Percentiles rank a stretch among this genome's conserved stretches.
Evolutionary conservation across 2,113 vertebrate genomes (phyloP).

Genomic region (Mola mola): DNA sequence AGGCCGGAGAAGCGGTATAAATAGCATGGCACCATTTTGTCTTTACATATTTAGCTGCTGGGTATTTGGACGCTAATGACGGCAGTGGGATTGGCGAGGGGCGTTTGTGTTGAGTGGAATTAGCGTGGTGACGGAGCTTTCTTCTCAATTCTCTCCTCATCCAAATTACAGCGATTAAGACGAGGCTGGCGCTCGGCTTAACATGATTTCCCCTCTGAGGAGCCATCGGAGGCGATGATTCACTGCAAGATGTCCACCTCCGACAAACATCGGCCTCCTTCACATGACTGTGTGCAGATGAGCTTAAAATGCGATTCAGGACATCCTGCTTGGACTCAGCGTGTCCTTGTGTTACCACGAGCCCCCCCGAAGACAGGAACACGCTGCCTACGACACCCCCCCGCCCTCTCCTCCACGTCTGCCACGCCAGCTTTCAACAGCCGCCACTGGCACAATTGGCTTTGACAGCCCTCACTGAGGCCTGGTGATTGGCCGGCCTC

Average conservation of each 20-base stretch:
- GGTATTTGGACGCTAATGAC: slow-evolving; percentile 81
- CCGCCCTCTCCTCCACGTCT: slow-evolving; percentile 59
- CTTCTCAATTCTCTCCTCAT: slow-evolving; percentile 75
- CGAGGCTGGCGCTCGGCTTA: slow-evolving; percentile 78
- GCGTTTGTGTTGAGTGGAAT: slow-evolving; percentile 83
- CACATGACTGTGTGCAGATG: slow-evolving; percentile 48
- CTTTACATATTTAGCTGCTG: slow-evolving; percentile 79
- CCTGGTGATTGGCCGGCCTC: slow-evolving; percentile 71
- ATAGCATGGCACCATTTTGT: slow-evolving; percentile 69
- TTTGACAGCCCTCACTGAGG: slow-evolving; percentile 79
- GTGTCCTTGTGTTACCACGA: slow-evolving; percentile 55
- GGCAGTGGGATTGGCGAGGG: slow-evolving; percentile 67
- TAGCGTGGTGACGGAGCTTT: slow-evolving; percentile 77
- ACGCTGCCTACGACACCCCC: too few relatives aligned
- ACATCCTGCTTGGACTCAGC: slow-evolving; percentile 52
- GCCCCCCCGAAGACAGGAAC: slow-evolving; percentile 59
- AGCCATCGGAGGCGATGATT: slow-evolving; percentile 79
- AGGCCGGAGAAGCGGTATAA: slow-evolving; percentile 59
- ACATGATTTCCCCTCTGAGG: slow-evolving; percentile 80
- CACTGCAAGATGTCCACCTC: slow-evolving; percentile 78
- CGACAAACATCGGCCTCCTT: slow-evolving; percentile 46
- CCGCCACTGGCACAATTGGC: slow-evolving; percentile 74
- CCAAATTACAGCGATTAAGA: slow-evolving; percentile 84
- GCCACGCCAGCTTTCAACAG: slow-evolving; percentile 79
- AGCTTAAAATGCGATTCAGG: slow-evolving; percentile 65